A percentile compares a stretch with the other conserved stretches of the same genome.
phyloP scores from a whole-genome alignment of 2,797 vertebrate species.

The Onychomys arenicola region DNA sequence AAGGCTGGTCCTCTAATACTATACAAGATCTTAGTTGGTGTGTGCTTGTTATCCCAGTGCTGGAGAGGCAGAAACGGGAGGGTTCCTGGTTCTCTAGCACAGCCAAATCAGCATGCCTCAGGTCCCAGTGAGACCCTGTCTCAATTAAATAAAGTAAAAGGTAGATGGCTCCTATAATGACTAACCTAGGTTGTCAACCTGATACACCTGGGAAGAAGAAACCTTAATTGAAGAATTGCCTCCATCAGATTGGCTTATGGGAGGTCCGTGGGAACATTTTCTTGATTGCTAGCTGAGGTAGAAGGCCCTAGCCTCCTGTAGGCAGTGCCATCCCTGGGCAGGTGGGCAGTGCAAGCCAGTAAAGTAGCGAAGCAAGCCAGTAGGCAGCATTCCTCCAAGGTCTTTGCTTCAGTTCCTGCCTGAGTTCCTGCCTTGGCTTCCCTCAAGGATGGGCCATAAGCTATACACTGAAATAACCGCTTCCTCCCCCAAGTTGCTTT shows the following conservation, averaged over 20 bases:
- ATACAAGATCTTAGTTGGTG: neutral
- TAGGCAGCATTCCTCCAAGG: neutral
- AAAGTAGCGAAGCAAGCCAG: neutral
- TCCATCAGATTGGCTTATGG: neutral
- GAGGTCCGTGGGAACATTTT: neutral
- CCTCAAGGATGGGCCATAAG: neutral
- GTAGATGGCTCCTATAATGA: neutral
- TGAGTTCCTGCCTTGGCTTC: neutral
- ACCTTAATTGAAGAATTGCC: neutral
- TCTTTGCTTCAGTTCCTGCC: neutral
- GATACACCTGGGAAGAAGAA: neutral
- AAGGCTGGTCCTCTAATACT: too few species aligned
- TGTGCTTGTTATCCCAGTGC: neutral
- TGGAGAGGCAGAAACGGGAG: neutral
- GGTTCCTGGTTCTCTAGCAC: neutral
- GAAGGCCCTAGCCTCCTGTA: too few species aligned
- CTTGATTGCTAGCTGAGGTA: neutral
- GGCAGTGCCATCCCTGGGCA: neutral
- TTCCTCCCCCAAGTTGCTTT: neutral
- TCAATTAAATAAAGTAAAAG: too few species aligned
- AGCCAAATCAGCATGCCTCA: neutral
- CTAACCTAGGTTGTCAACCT: neutral
- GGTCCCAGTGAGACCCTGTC: neutral
- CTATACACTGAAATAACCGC: neutral
- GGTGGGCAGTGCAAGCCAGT: neutral